Percentiles rank a stretch among this genome's conserved stretches.
phyloP scores from a whole-genome alignment of 2,113 vertebrate species.

The Euleptes europaea region DNA sequence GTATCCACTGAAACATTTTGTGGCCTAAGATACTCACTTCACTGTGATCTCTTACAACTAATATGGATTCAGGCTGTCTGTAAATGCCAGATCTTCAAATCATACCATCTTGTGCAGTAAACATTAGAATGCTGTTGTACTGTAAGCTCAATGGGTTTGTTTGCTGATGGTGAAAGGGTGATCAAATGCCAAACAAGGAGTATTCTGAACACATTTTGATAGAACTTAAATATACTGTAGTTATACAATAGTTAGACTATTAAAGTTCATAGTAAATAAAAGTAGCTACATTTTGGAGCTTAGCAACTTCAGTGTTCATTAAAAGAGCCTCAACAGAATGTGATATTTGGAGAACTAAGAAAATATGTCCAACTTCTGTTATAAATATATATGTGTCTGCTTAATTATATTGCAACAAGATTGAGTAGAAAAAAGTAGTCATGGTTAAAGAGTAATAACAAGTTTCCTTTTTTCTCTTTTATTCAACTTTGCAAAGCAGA shows the following conservation, averaged over 20 bases:
- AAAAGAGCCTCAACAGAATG: conserved; percentile 30
- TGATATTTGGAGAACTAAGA: conserved; percentile 37
- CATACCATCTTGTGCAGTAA: background rate
- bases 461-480: background rate
- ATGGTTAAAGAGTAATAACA: conserved; percentile 13
- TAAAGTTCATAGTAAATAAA: conserved; percentile 20
- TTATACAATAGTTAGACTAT: conserved; percentile 7
- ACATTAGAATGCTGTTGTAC: no score
- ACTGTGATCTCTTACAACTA: background rate
- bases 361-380: conserved; percentile 28
- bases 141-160: background rate
- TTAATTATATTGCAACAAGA: conserved; percentile 3
- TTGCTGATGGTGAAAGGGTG: background rate
- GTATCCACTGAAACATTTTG: background rate
- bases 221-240: conserved; percentile 22
- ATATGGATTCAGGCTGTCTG: background rate
- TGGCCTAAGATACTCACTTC: background rate
- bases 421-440: background rate
- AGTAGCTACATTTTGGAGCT: conserved; percentile 29
- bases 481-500: background rate
- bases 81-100: background rate
- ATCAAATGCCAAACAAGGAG: background rate
- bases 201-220: conserved; percentile 20
- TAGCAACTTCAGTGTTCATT: conserved; percentile 27
- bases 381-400: conserved; percentile 40